Percentiles rank a stretch among this genome's conserved stretches.
Conservation (phyloP, 2,113 vertebrate species). For the Brachyhypopomus occidentalis region DNA sequence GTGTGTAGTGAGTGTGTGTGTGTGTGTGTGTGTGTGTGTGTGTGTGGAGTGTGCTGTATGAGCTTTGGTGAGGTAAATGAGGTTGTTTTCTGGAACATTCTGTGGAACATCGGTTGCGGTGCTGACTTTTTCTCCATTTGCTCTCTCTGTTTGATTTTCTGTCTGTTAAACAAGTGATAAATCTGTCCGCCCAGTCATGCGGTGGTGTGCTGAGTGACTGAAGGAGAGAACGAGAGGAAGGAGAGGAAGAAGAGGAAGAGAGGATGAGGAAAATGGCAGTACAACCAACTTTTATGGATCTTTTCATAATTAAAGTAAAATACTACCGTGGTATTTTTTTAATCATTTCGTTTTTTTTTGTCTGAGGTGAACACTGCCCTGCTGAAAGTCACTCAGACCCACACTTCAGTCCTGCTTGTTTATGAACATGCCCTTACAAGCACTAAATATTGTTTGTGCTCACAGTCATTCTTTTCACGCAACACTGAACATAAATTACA, state of each 20-base stretch:
- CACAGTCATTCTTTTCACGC: background rate
- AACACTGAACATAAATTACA: background rate
- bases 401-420: background rate
- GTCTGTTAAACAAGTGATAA: slow-evolving; percentile 28
- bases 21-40: too few species aligned
- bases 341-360: background rate
- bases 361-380: background rate
- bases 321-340: too few species aligned
- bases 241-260: background rate
- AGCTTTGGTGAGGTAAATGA: slow-evolving; percentile 10
- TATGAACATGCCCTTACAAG: background rate
- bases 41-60: background rate
- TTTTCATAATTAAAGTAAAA: slow-evolving; percentile 16
- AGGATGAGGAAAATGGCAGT: background rate
- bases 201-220: background rate
- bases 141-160: slow-evolving; percentile 36
- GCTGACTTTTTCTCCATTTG: background rate
- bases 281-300: slow-evolving; percentile 12
- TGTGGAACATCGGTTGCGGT: background rate
- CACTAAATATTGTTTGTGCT: background rate
- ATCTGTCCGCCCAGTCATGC: slow-evolving; percentile 4
- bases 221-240: background rate
- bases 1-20: too few species aligned
- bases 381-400: background rate
- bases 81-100: slow-evolving; percentile 3